phyloP scores from a whole-genome alignment of 1,140 invertebrate species.

The Drosophila bocki region DNA sequence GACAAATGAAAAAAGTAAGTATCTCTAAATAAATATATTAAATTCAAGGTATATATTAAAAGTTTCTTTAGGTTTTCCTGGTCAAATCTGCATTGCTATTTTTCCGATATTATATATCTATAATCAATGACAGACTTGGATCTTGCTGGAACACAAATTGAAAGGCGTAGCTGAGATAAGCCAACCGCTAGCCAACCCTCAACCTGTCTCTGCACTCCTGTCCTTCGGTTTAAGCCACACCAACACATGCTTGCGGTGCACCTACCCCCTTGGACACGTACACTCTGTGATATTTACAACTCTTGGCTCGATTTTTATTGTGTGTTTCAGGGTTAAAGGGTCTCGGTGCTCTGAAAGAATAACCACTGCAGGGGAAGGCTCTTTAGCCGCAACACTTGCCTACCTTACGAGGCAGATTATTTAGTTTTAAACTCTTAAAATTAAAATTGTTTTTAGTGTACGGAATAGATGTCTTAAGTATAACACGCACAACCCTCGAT shows the following conservation, averaged over 20 bases:
- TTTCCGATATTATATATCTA: background rate
- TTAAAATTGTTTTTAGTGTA: too few species aligned
- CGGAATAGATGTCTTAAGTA: background rate
- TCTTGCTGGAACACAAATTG: slow-evolving; percentile 22
- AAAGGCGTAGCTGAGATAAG: slow-evolving; percentile 27
- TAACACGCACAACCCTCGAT: background rate
- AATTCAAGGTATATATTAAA: too few species aligned
- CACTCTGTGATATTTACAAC: slow-evolving; percentile 36
- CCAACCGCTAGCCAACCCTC: background rate
- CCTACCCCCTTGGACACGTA: slow-evolving; percentile 14
- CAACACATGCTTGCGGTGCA: slow-evolving; percentile 19
- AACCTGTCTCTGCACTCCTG: background rate
- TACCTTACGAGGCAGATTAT: too few species aligned
- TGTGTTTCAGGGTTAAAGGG: slow-evolving; percentile 13
- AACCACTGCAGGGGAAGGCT: too few species aligned
- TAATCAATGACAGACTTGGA: slow-evolving; percentile 5
- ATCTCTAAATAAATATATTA: background rate
- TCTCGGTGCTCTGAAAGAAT: background rate
- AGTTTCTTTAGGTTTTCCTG: background rate
- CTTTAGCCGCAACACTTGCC: too few species aligned
- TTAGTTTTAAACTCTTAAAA: too few species aligned
- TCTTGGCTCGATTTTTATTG: slow-evolving; percentile 38
- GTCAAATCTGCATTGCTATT: background rate
- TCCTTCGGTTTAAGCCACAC: background rate
- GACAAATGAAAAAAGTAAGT: background rate